Base-by-base conservation (phyloP, 2,113 vertebrate species). In the Brachypodius melanocephalos region DNA sequence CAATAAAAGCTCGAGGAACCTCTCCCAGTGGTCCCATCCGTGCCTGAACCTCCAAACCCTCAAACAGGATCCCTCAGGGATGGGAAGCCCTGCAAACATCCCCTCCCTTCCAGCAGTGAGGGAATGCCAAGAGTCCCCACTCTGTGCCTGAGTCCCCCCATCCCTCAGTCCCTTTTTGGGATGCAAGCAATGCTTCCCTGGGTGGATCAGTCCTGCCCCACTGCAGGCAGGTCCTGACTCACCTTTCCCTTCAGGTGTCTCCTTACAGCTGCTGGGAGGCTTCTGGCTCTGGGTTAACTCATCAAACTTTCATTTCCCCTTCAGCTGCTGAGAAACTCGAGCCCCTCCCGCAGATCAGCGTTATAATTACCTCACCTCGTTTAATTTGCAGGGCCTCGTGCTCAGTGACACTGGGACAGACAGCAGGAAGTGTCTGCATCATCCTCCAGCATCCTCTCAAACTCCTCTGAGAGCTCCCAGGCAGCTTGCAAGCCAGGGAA, bases 221-320 rank as follows among this genome's bases (percentile, higher is more conserved):
- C 45, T 0, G 10, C 82, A 12, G 80, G 88, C 54, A 61, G 38
- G 3, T 3, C 12, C 17, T 25, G 80, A 74, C 91, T 95, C 84
- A 31, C 62, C 77, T 95, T 95, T 92, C 95, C 62, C 77, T 34
- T 14, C 12, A 58, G 84, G 84, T 78, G 61, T 92, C 90, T 38
- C 68, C 85, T 96, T 94, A 94, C 95, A 92, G 89, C 72, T 80
- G 88, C 36, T 28, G 52, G 9, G 62, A 10, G 55, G 18, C 88
- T 83, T 15, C 79, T 83, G 84, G 8, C 65, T 91, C 95, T 83
- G 69, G 90, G 59, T 55, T 90, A 81, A 82, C 80, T 96, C 91
- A 95, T 95, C 58, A 95, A 95, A 96, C 54, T 95, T 97, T 92
- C 73, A 96, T 97, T 61, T 72, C 66, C 49, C 72, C 77, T 51